Base-by-base conservation (phyloP, 1,140 invertebrate species). In the Cherax quadricarinatus region DNA sequence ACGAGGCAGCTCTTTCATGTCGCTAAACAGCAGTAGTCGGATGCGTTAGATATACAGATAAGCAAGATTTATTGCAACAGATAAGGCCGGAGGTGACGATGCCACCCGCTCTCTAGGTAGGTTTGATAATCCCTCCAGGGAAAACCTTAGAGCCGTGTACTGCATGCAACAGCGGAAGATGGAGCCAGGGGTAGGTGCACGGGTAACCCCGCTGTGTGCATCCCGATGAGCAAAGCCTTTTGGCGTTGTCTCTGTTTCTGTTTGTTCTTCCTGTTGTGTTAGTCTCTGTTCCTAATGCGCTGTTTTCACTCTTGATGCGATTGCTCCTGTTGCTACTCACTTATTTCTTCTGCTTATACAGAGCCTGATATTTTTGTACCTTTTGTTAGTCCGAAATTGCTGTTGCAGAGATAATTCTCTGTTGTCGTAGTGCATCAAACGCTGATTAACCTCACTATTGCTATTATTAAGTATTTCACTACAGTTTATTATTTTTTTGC, bases 1-100 rank as follows among this genome's bases (percentile, higher is more conserved):
- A 88, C 86, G 86, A 88, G 86, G 86, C 86, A 88, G 73, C 75
- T 88, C 86, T 80, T 88, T 88, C 86, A 81, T 88, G 86, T 88
- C 51, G 24, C 75, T 80, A 75, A 88, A 51, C 79, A 88, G 73
- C 79, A 78, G 86, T 79, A 81, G 75, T 81, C 86, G 86, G 60
- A 80, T 81, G 81, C 78, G 86, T 75, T 79, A 73, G 86, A 88
- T 88, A 88, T 21, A 62, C 75, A 51, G 86, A 88, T 88, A 88
- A 88, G 78, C 18, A 53, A 30, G 86, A 88, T 88, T 81, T 88
- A 88, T 88, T 88, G 75, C 49, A 78, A n/a, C n/a, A 66, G 86
- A 88, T 88, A 88, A 88, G 86, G 78, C 75, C 57, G 79, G 30
- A 79, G 86, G 86, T 88, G 86, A 62, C 51, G 86, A 88, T 75